These are phyloP conservation scores for Hydrophis major DNA, from an alignment of 2,797 vertebrate species.

Conservation along the genomic window DNA sequence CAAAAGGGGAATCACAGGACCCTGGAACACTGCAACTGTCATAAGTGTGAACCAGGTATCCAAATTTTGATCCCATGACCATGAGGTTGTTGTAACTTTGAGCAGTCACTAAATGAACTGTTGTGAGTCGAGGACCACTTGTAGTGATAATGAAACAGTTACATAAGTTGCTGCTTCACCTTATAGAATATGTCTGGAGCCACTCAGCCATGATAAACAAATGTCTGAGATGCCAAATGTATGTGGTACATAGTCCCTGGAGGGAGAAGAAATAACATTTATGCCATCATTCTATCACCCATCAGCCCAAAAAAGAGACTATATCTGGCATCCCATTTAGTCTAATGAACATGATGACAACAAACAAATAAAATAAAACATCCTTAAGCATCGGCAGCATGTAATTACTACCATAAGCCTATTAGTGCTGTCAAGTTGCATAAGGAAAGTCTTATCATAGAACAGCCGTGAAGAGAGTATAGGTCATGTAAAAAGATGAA, in stretches of 20 bases:
- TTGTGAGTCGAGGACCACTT: not conserved
- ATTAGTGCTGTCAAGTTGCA: conserved; percentile 57
- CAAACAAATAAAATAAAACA: conserved; percentile 41
- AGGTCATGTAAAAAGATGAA: conserved; percentile 58
- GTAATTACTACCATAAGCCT: conserved; percentile 57
- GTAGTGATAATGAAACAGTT: conserved; percentile 39
- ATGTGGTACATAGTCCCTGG: conserved; percentile 44
- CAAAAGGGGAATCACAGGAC: not conserved
- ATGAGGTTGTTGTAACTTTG: not conserved
- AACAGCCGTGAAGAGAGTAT: conserved; percentile 37
- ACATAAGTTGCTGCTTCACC: conserved; percentile 41
- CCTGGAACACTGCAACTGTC: not conserved
- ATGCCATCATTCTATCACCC: conserved; percentile 44
- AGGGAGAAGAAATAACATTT: conserved; percentile 54
- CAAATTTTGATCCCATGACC: not conserved
- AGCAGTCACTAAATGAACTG: not conserved
- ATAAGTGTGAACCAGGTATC: not conserved
- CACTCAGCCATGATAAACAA: conserved; percentile 45
- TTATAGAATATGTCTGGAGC: conserved; percentile 54
- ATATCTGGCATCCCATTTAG: conserved; percentile 53
- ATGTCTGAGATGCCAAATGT: conserved; percentile 59
- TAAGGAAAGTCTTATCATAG: conserved; percentile 57
- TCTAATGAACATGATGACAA: conserved; percentile 61
- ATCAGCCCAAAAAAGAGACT: conserved; percentile 45
- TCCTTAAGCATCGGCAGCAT: conserved; percentile 56